Conservation (phyloP, 2,113 vertebrate species). For the Leptosomus discolor region DNA sequence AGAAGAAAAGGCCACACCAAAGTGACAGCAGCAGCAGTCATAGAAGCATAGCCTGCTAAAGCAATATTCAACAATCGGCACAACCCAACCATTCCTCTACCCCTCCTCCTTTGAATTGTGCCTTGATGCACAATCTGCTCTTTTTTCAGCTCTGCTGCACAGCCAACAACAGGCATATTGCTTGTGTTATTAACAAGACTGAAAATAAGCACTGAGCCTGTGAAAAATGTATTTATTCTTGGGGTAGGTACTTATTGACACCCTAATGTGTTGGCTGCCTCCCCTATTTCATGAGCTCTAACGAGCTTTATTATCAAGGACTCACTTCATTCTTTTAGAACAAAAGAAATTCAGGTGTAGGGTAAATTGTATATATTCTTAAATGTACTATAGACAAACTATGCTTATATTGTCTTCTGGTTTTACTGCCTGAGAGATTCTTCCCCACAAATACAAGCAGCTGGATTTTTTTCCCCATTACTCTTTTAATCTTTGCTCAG, state of each 20-base stretch:
- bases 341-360: neutral
- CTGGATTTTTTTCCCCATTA: neutral
- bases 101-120: neutral
- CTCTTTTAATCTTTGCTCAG: slow-evolving; percentile 24
- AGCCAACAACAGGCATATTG: neutral
- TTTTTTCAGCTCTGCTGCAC: neutral
- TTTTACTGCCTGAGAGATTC: neutral
- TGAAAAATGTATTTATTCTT: neutral
- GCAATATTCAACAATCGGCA: neutral
- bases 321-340: neutral
- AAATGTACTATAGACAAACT: neutral
- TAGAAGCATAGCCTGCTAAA: neutral
- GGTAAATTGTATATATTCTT: neutral
- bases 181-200: neutral
- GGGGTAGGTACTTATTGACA: neutral
- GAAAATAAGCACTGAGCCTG: neutral
- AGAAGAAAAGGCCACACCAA: neutral
- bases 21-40: neutral
- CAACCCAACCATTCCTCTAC: neutral
- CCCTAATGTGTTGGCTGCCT: neutral
- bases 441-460: neutral
- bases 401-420: neutral
- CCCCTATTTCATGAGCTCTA: neutral
- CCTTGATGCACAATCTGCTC: neutral
- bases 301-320: neutral